Evolutionary conservation across 2,797 vertebrate species (phyloP).

Genomic region (Pelodytes ibericus): DNA sequence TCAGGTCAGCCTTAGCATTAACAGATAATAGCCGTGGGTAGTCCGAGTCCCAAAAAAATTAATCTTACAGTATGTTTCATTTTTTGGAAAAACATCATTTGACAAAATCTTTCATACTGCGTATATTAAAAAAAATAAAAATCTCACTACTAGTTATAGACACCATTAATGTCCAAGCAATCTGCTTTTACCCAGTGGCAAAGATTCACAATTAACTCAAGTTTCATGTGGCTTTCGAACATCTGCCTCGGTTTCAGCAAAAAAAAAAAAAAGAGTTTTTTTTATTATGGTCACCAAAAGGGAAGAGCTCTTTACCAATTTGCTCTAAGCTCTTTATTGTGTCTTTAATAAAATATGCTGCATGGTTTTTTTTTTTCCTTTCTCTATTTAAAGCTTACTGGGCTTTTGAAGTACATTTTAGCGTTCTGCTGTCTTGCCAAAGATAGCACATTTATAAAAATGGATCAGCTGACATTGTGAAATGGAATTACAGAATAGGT

Average conservation of each 20-base stretch:
- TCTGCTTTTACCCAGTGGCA: background rate
- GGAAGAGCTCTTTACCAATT: background rate
- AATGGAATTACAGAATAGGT: background rate
- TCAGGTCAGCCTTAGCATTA: no score
- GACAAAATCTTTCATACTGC: no score
- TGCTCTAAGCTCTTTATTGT: background rate
- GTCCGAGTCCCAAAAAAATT: no score
- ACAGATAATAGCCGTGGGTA: no score
- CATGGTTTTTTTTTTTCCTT: background rate
- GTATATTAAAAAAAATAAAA: no score
- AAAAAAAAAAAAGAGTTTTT: background rate
- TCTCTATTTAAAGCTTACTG: slow-evolving; percentile 9
- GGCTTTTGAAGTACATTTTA: background rate
- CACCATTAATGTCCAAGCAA: background rate
- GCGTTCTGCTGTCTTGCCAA: background rate
- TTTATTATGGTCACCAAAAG: background rate
- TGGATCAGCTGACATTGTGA: background rate
- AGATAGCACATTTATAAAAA: background rate
- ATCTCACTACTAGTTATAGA: background rate
- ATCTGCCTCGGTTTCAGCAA: slow-evolving; percentile 1
- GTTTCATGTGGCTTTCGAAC: background rate
- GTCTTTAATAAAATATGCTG: background rate
- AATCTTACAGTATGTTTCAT: no score
- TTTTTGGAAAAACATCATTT: no score
- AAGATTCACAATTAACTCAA: background rate